Evolutionary conservation across 2,113 vertebrate genomes (phyloP).

Genomic region (Muntiacus muntjak): DNA sequence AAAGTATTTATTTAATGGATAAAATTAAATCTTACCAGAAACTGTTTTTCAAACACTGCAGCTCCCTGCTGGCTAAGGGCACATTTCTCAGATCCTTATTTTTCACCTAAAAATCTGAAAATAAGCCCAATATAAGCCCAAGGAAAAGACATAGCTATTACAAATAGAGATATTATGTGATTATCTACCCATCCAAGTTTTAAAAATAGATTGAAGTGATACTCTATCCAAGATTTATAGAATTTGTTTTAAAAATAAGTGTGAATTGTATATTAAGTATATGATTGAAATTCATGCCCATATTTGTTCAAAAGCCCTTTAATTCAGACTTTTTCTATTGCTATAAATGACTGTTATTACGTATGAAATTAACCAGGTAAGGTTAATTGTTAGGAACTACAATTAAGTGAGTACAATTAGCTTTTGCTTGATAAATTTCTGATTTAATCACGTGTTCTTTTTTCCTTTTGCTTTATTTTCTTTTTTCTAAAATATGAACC

Average conservation of each 20-base stretch:
- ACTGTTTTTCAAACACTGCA: slow-evolving; percentile 74
- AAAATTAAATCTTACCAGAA: slow-evolving; percentile 41
- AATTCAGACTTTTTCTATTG: neutral
- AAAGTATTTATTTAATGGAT: slow-evolving; percentile 48
- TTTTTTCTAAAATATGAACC: neutral
- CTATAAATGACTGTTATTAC: neutral
- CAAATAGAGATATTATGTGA: neutral
- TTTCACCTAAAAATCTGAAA: slow-evolving; percentile 48
- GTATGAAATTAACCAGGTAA: neutral
- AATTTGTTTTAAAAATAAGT: slow-evolving; percentile 30
- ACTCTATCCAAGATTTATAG: neutral
- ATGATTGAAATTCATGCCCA: neutral
- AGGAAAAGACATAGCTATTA: neutral
- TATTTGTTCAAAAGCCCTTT: neutral
- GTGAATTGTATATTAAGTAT: neutral
- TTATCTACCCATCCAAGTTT: neutral
- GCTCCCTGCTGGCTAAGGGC: slow-evolving; percentile 62
- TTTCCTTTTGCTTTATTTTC: neutral
- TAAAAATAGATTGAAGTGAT: neutral
- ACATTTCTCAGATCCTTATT: slow-evolving; percentile 73
- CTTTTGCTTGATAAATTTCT: neutral
- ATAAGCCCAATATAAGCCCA: neutral
- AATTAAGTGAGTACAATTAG: neutral
- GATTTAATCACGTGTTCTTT: neutral
- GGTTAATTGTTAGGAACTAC: neutral